Evolutionary conservation across 35 echinoderm and acorn worm genomes (phyloP), one percentile per base, ranked within the genome.

Genomic region (Acanthaster planci): DNA sequence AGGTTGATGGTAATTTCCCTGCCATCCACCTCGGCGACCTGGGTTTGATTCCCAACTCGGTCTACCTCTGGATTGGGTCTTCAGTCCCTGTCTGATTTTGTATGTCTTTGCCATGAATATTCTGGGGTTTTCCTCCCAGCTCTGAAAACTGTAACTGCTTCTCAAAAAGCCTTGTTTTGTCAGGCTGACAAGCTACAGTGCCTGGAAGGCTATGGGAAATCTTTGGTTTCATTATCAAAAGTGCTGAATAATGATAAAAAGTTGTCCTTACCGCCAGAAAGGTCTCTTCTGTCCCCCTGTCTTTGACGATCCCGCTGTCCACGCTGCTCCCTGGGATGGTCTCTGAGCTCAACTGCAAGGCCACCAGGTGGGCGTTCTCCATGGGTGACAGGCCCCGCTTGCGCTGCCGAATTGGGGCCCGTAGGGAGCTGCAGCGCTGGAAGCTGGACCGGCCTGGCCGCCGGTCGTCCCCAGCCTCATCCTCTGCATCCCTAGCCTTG

Each of bases 261-360:
- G 22, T 72, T 35, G 34, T 31, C 23, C 64, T 72, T 72, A 72
- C 64, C 14, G 64, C 64, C 15, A 72, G 30, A 7, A 12, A 72
- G 14, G 64, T 30, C 34, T 72, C 64, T 34, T 72, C 64, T 72
- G 64, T 16, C 14, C 26, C 64, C 9, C 64, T 72, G 29, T 72
- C 64, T 72, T 72, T 72, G 15, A 72, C 64, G 34, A 72, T 72
- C 2, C 64, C 64, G 30, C 64, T 72, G 64, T 72, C 64, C 34
- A 72, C 64, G 15, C 64, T 72, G 29, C 64, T 72, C 23, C 64
- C 64, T 72, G 64, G 64, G 8, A 72, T 72, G 26, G 64, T 72
- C 64, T 72, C 64, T 23, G 64, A 14, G 34, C 64, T 72, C 64
- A 72, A 26, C 19, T 72, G 64, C 64, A 72, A 27, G 9, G 64